These are phyloP conservation scores for Diorhabda elongata DNA, from an alignment of 1,140 invertebrate genomes.

Conservation along the genomic window DNA sequence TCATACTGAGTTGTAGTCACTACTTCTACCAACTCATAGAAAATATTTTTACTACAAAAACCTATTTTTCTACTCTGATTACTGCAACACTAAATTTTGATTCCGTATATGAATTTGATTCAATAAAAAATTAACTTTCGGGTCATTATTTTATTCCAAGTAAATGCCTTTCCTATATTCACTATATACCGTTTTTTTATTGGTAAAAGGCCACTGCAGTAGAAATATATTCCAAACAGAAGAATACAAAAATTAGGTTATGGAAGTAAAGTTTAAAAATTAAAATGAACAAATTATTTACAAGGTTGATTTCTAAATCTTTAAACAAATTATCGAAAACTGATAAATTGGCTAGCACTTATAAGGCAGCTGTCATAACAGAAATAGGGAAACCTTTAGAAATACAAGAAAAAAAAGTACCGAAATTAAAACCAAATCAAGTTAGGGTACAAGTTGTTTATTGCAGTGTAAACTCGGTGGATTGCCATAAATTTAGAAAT, in stretches of 20 bases:
- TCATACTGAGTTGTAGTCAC: too few relatives aligned
- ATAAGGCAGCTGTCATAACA: conserved; percentile 50
- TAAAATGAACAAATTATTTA: conserved; percentile 19
- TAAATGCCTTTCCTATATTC: too few relatives aligned
- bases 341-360: conserved; percentile 28
- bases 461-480: conserved; percentile 56
- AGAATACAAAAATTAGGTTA: not conserved
- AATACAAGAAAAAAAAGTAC: conserved; percentile 42
- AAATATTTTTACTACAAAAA: too few relatives aligned
- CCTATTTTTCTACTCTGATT: too few relatives aligned
- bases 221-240: not conserved
- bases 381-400: conserved; percentile 47
- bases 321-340: not conserved
- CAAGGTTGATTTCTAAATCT: conserved; percentile 9
- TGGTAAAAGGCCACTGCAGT: too few relatives aligned
- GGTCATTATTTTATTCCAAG: too few relatives aligned
- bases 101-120: too few relatives aligned
- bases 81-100: too few relatives aligned
- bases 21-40: too few relatives aligned
- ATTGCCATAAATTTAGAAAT: conserved; percentile 49
- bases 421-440: conserved; percentile 43
- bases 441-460: conserved; percentile 51
- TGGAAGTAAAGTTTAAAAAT: not conserved
- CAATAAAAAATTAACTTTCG: too few relatives aligned
- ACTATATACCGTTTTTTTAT: too few relatives aligned